Evolutionary conservation across 2,113 vertebrate genomes (phyloP).

Genomic region (Rhabdomys dilectus): DNA sequence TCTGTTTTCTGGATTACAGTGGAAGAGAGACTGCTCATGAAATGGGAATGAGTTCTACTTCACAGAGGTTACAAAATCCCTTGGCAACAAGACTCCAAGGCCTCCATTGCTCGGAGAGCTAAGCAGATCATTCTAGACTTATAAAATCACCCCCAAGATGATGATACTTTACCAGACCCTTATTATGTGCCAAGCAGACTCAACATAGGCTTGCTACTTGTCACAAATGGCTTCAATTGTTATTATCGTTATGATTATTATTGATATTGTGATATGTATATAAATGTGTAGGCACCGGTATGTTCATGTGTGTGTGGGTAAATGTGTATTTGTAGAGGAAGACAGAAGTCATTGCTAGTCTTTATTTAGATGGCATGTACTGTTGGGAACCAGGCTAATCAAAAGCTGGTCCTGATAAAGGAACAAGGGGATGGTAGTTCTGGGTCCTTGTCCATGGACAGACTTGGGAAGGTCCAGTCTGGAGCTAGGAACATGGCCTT

Average conservation of each 20-base stretch:
- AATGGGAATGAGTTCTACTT: background rate
- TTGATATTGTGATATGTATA: background rate
- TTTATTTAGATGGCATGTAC: background rate
- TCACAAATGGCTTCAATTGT: background rate
- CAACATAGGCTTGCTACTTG: background rate
- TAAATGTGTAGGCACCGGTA: background rate
- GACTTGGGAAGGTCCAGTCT: background rate
- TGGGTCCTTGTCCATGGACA: background rate
- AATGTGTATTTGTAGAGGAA: background rate
- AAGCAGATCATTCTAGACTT: background rate
- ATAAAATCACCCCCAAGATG: background rate
- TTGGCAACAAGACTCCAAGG: background rate
- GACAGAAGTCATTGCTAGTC: background rate
- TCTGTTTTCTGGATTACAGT: background rate
- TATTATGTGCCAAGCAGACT: background rate
- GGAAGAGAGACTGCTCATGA: background rate
- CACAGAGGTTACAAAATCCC: background rate
- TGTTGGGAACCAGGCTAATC: background rate
- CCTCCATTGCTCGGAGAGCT: accelerated
- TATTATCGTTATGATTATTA: background rate
- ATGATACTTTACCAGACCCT: accelerated
- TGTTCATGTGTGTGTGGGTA: background rate
- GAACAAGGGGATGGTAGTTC: background rate
- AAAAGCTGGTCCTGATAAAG: background rate
- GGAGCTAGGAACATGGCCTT: background rate